These are phyloP conservation scores for Botia almorhae DNA, from an alignment of 2,797 vertebrate species.

Conservation along the genomic window DNA sequence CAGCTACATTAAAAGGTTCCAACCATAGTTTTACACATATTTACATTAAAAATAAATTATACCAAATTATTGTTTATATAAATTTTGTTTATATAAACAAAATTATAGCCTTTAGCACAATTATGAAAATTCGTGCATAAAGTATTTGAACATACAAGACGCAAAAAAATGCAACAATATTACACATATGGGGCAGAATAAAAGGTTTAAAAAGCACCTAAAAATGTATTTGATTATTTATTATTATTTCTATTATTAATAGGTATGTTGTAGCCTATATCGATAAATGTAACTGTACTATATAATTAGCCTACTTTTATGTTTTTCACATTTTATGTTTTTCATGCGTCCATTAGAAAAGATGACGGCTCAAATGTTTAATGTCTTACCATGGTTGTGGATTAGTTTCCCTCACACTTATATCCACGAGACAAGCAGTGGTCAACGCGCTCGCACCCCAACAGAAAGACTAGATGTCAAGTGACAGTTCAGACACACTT, in stretches of 20 bases:
- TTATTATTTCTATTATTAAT: not conserved
- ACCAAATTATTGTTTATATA: too few relatives aligned
- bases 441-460: constrained; percentile 79
- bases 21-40: not conserved
- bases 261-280: not conserved
- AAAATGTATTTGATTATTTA: not conserved
- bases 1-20: not conserved
- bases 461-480: constrained; percentile 84
- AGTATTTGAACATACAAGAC: not conserved
- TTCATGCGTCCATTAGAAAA: constrained; percentile 46
- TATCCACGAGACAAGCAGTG: constrained; percentile 80
- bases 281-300: not conserved
- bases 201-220: not conserved
- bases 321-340: constrained; percentile 25
- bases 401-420: constrained; percentile 75
- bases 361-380: constrained; percentile 39
- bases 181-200: not conserved
- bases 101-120: not conserved
- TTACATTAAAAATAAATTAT: not conserved
- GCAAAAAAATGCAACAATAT: not conserved
- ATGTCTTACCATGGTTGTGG: constrained; percentile 82
- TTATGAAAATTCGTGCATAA: not conserved
- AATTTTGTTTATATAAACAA: too few relatives aligned
- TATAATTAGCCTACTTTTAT: not conserved
- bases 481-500: constrained; percentile 79